Evolutionary conservation across 2,888 invertebrate genomes (phyloP).

Genomic region (Charanyca ferruginea): DNA sequence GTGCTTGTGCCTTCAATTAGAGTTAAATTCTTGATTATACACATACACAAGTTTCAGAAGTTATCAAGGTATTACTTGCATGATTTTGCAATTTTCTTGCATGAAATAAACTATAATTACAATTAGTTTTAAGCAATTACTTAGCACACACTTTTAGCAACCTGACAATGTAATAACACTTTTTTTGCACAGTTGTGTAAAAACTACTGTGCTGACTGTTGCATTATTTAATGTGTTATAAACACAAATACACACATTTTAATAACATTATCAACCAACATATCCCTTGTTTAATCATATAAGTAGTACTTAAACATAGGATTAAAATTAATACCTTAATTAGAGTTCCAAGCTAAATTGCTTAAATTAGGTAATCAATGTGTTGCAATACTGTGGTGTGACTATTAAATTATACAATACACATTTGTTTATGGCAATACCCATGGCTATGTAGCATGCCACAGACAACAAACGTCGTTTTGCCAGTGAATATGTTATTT

Average conservation of each 20-base stretch:
- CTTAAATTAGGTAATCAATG: constrained; percentile 27
- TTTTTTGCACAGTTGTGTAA: background rate
- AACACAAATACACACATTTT: constrained; percentile 3
- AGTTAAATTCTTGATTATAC: too few relatives aligned
- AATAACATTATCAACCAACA: constrained; percentile 7
- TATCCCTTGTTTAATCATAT: constrained; percentile 19
- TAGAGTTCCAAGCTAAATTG: constrained; percentile 52
- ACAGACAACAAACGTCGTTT: constrained; percentile 5
- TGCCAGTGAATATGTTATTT: background rate
- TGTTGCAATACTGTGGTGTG: constrained; percentile 50
- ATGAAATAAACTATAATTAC: constrained; percentile 8
- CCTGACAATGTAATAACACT: background rate
- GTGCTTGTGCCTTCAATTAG: background rate
- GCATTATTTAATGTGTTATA: constrained; percentile 13
- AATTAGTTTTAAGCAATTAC: constrained; percentile 11
- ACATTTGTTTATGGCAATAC: constrained; percentile 12
- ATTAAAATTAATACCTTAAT: constrained; percentile 43
- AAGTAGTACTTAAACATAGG: constrained; percentile 20
- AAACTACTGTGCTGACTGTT: background rate
- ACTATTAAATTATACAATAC: constrained; percentile 21
- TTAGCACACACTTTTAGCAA: background rate
- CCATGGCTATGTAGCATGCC: background rate
- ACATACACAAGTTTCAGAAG: background rate
- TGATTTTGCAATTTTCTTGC: background rate
- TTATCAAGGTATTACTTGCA: background rate